A percentile compares a stretch with the other conserved stretches of the same genome.
Conservation (phyloP, 1,140 invertebrate species). For the Drosophila suzukii region DNA sequence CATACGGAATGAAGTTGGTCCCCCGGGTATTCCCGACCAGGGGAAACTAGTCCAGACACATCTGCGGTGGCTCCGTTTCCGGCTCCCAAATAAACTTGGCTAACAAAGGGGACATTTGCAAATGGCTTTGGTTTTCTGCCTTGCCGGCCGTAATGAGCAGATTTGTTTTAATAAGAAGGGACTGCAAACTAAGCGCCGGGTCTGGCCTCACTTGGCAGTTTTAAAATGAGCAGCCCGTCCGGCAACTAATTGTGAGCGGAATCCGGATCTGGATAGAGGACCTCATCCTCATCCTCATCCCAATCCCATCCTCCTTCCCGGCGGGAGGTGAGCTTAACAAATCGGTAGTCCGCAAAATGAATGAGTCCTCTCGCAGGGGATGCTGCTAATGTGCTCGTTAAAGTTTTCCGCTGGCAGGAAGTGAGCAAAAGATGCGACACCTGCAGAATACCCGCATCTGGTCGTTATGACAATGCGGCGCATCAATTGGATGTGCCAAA, state of each 20-base stretch:
- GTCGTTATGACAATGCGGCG: conserved; percentile 79
- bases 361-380: conserved; percentile 44
- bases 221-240: conserved; percentile 71
- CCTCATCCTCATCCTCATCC: not conserved
- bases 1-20: conserved; percentile 35
- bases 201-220: conserved; percentile 60
- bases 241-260: conserved; percentile 57
- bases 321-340: conserved; percentile 47
- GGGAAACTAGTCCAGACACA: conserved; percentile 67
- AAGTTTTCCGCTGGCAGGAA: conserved; percentile 82
- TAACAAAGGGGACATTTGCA: conserved; percentile 74
- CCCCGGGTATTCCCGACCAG: conserved; percentile 27
- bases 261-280: conserved; percentile 6
- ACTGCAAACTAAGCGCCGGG: conserved; percentile 62
- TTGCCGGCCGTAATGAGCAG: conserved; percentile 67
- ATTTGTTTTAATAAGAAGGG: conserved; percentile 78
- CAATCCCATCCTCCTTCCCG: not conserved
- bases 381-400: conserved; percentile 77
- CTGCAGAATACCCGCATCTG: conserved; percentile 73
- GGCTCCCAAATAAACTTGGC: conserved; percentile 56
- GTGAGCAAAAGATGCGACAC: conserved; percentile 64
- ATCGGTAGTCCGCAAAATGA: conserved; percentile 51
- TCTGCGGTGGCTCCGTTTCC: conserved; percentile 18
- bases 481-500: conserved; percentile 69
- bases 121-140: conserved; percentile 69